These are phyloP conservation scores for Chloroclystis v-ata DNA, from an alignment of 2,888 invertebrate genomes.

Conservation along the genomic window DNA sequence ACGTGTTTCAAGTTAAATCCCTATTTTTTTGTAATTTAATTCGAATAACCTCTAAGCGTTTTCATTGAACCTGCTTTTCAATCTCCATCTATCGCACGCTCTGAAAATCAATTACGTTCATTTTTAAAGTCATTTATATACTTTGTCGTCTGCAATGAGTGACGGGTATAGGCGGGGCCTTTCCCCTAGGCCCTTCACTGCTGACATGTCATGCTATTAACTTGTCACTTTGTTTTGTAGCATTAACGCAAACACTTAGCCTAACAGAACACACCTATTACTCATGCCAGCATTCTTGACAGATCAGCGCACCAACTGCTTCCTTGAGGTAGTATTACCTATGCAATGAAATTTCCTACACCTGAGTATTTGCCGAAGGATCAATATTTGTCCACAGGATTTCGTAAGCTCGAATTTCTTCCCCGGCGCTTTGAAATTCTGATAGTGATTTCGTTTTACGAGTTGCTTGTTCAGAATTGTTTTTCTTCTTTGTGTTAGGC, in stretches of 20 bases:
- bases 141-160: slow-evolving; percentile 24
- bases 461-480: too few species aligned
- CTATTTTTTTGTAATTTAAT: background rate
- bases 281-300: slow-evolving; percentile 5
- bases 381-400: background rate
- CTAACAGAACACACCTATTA: slow-evolving; percentile 4
- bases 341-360: background rate
- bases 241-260: slow-evolving; percentile 37
- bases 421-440: too few species aligned
- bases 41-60: slow-evolving; percentile 1
- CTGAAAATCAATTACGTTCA: slow-evolving; percentile 22
- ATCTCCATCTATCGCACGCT: slow-evolving; percentile 4
- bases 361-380: background rate
- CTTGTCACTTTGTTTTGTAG: slow-evolving; percentile 52
- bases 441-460: too few species aligned
- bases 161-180: slow-evolving; percentile 30
- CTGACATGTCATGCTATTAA: slow-evolving; percentile 61
- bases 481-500: too few species aligned
- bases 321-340: background rate
- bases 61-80: slow-evolving; percentile 8
- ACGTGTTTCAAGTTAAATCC: slow-evolving; percentile 4
- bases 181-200: slow-evolving; percentile 42
- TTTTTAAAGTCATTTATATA: slow-evolving; percentile 23
- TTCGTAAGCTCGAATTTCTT: background rate
- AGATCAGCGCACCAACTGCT: background rate